Conservation (phyloP, 2,113 vertebrate species). For the Chitala chitala region DNA sequence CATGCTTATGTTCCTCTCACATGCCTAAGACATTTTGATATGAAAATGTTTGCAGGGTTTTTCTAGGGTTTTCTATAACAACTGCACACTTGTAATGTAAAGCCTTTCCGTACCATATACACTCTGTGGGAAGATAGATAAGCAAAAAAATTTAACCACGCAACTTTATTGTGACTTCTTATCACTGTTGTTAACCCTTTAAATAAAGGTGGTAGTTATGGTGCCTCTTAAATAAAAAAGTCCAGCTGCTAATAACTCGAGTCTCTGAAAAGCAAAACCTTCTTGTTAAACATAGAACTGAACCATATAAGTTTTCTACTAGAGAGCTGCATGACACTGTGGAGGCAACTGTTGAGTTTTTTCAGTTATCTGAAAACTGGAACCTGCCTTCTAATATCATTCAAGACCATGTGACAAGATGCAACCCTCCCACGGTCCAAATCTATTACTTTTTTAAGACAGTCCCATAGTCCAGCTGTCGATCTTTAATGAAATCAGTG, state of each 20-base stretch:
- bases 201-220: slow-evolving; percentile 34
- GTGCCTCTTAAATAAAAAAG: slow-evolving; percentile 34
- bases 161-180: slow-evolving; percentile 26
- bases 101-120: too few relatives aligned
- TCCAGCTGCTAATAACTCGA: slow-evolving; percentile 33
- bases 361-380: slow-evolving; percentile 3
- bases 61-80: too few relatives aligned
- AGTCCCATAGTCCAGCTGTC: slow-evolving; percentile 48
- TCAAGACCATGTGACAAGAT: slow-evolving; percentile 43
- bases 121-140: too few relatives aligned
- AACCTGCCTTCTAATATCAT: slow-evolving; percentile 60
- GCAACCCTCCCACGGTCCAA: slow-evolving; percentile 47
- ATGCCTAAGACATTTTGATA: too few relatives aligned
- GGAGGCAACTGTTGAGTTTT: not conserved
- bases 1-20: too few relatives aligned
- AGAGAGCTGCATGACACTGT: not conserved
- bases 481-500: slow-evolving; percentile 67
- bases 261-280: slow-evolving; percentile 27
- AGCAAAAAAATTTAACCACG: slow-evolving; percentile 30
- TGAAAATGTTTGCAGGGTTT: too few relatives aligned
- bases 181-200: slow-evolving; percentile 21
- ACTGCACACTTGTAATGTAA: too few relatives aligned
- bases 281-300: slow-evolving; percentile 20
- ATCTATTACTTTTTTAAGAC: slow-evolving; percentile 46
- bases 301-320: slow-evolving; percentile 4